Evolutionary conservation across 92 coral and sea anemone species (phyloP), one percentile per base, ranked within the genome.

Genomic region (Porites rus): DNA sequence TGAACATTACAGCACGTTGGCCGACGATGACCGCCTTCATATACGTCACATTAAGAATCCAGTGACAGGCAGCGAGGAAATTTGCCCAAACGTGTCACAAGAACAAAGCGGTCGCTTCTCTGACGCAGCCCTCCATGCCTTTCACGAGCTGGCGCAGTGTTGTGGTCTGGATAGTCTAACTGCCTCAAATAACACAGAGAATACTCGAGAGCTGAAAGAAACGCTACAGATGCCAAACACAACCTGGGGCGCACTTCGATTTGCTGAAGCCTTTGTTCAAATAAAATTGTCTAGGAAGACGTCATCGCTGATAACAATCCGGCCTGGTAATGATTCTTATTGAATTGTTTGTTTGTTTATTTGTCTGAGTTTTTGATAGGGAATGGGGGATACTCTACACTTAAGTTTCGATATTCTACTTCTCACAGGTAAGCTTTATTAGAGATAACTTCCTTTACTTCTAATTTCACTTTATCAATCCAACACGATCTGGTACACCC

Each of bases 231-330:
- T 94, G 84, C 98, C 98, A n/a, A 80, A 92, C 64, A 76, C 91
- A 65, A 87, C 93, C 66, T 88, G 91, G 92, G 98, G 98, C 16
- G 89, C 92, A 1, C 89, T 94, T 52, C 87, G 98, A 52, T 94
- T 94, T 81, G 98, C 98, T 20, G 98, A 94, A 77, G 95, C 92
- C n/a, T 94, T 89, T 81, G 95, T 94, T 53, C 87, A 90, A 13
- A 74, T 84, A 10, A 86, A 83, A 18, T 65, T 94, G 21, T 88
- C 95, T 5, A 67, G 59, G 7, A 10, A 72, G 51, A 89, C 94
- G 13, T 90, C 85, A 19, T 94, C 98, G 6, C 84, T 66, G 74
- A 88, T 94, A 20, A 88, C 88, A 38, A 80, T 94, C 24, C 93
- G 98, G 18, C 90, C 95, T 22, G 93, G 98, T 94, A 86, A 72